Percentiles rank a stretch among this genome's conserved stretches.
Evolutionary conservation across 2,797 vertebrate species (phyloP).

Genomic region (Etheostoma perlongum): DNA sequence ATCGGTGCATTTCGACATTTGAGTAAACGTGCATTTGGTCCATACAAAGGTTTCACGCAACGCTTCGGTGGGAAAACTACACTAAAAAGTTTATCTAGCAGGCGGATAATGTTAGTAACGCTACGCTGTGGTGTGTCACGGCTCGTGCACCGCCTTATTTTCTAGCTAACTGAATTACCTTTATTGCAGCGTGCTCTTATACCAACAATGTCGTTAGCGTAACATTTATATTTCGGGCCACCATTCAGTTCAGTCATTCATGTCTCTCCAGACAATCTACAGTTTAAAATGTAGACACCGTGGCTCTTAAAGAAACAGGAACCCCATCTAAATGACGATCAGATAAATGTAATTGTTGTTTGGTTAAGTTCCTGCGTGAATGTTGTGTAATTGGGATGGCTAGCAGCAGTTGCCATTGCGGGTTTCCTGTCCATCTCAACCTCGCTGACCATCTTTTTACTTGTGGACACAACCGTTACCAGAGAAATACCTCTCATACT

Average conservation of each 20-base stretch:
- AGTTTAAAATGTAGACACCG: slow-evolving; percentile 4
- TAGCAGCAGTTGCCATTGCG: slow-evolving; percentile 39
- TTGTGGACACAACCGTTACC: neutral
- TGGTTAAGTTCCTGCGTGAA: slow-evolving; percentile 44
- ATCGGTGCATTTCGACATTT: neutral
- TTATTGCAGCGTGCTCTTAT: neutral
- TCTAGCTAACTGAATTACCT: neutral
- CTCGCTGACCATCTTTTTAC: slow-evolving; percentile 20
- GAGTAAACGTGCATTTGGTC: neutral
- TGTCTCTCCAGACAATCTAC: slow-evolving; percentile 1
- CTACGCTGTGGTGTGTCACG: neutral
- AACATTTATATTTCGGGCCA: neutral
- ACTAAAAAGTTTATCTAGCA: slow-evolving; percentile 64
- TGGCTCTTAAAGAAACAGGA: slow-evolving; percentile 56
- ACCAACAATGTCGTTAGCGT: neutral
- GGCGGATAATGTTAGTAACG: slow-evolving; percentile 2
- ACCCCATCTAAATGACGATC: slow-evolving; percentile 50
- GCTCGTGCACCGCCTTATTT: neutral
- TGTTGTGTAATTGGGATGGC: slow-evolving; percentile 57
- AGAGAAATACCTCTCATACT: slow-evolving; percentile 4
- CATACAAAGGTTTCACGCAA: neutral
- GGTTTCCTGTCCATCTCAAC: slow-evolving; percentile 48
- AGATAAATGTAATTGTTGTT: slow-evolving; percentile 69
- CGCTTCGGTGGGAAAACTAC: slow-evolving; percentile 26
- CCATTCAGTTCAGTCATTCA: neutral